Base-by-base conservation (phyloP, 1,140 invertebrate genomes). In the Drosophila parvula region DNA sequence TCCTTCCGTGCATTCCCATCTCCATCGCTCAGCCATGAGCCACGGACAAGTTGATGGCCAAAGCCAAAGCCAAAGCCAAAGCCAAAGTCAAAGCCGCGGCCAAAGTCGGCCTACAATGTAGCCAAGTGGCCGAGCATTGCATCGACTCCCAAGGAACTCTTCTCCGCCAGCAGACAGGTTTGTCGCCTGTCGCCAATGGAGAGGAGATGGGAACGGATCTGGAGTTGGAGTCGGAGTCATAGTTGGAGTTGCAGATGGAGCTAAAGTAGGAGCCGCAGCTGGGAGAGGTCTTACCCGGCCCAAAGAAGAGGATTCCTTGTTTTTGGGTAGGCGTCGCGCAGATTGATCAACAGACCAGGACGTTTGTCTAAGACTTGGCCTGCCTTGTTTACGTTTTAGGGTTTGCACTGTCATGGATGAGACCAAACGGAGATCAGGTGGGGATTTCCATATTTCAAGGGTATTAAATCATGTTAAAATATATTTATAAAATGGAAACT, bases 291-390 rank as follows among this genome's bases (percentile, higher is more conserved):
- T 58, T 28, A 34, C 51, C 36, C 34, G 51, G n/a, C 2, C 40
- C 18, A 38, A 38, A 55, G 62, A 45, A 69, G 62, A 69, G 65
- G 62, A 69, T 67, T 60, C 34, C 47, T 38, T 51, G 53, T 59
- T 79, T 88, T 89, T 60, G 84, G 84, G 84, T 88, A 88, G 84
- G 84, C 84, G 84, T 89, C 64, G 69, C 71, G 59, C 83, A 86
- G 83, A 86, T 88, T 82, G 83, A 86, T 86, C 79, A 82, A 79
- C 65, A 51, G 50, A 74, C 44, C 60, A 75, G 70, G 69, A 75
- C 83, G 80, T 86, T 86, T 82, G 83, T 88, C 83, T 88, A 88
- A 86, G 83, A 74, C 63, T 74, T 62, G 41, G 64, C 47, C 50
- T 22, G 69, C 30, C 68, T 62, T 79, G 78, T 80, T 80, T 76